Evolutionary conservation across 2,797 vertebrate genomes (phyloP).

Genomic region (Tapera naevia): DNA sequence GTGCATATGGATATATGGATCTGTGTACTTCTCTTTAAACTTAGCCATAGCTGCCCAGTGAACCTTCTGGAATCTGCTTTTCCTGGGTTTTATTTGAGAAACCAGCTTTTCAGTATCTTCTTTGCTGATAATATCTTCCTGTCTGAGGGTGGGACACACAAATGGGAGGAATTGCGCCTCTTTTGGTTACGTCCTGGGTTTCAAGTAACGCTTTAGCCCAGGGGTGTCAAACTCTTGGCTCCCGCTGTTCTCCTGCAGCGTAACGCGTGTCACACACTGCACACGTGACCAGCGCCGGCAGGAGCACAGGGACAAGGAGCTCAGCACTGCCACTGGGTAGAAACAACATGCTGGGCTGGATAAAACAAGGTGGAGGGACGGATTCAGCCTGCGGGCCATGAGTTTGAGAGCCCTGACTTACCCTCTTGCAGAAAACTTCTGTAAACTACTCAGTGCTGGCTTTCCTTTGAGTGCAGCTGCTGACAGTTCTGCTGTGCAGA

Average conservation of each 20-base stretch:
- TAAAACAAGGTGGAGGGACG: too few species aligned
- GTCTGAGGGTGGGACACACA: neutral
- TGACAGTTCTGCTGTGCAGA: neutral
- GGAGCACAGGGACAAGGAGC: too few species aligned
- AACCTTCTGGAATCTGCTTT: neutral
- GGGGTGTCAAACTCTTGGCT: too few species aligned
- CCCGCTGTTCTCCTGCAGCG: too few species aligned
- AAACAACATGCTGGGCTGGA: too few species aligned
- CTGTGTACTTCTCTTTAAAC: neutral
- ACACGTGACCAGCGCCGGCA: too few species aligned
- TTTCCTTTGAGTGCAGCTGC: neutral
- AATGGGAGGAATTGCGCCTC: neutral
- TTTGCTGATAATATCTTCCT: neutral
- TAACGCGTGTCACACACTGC: too few species aligned
- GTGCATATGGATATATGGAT: neutral
- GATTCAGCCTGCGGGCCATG: too few species aligned
- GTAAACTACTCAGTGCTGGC: neutral
- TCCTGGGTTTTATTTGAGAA: neutral
- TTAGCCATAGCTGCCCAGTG: neutral
- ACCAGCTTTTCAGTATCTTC: neutral
- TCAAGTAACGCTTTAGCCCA: neutral
- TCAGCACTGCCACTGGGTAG: too few species aligned
- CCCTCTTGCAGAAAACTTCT: neutral
- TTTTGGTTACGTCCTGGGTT: neutral
- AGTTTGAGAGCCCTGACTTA: too few species aligned